Conservation (phyloP, 2,888 invertebrate genomes). For the Zhengitettix transpicula region DNA sequence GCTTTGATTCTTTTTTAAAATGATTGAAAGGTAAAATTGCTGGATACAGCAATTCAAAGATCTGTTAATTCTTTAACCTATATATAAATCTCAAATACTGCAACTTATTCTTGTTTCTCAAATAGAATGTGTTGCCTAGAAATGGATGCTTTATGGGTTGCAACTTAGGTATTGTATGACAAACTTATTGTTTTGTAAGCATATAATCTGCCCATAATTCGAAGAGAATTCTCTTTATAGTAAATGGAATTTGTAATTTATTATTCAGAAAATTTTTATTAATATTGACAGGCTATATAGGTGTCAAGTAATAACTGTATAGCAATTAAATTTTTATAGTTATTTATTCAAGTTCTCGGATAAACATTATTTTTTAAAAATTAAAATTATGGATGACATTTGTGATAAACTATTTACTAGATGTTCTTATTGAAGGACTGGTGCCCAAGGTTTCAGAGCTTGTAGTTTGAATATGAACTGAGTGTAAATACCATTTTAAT, state of each 20-base stretch:
- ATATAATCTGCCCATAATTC: background rate
- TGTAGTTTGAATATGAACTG: background rate
- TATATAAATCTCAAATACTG: slow-evolving; percentile 3
- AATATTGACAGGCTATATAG: no score
- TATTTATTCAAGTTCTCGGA: no score
- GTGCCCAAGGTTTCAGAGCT: background rate
- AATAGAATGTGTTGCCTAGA: slow-evolving; percentile 6
- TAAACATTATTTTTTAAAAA: no score
- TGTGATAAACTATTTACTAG: background rate
- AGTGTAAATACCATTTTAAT: background rate
- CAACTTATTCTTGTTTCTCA: slow-evolving; percentile 3
- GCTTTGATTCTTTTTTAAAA: slow-evolving; percentile 1
- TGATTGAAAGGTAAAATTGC: background rate
- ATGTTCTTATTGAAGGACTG: background rate
- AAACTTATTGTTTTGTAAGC: no score
- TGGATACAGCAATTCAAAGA: slow-evolving; percentile 6
- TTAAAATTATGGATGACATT: no score
- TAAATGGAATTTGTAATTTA: no score
- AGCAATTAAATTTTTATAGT: no score
- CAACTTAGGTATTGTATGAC: slow-evolving; percentile 5
- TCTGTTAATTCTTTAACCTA: slow-evolving; percentile 9
- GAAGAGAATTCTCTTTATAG: background rate
- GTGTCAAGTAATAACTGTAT: no score
- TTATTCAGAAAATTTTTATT: no score
- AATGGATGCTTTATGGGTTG: slow-evolving; percentile 8